phyloP scores from a whole-genome alignment of 2,113 vertebrate species.

The Stictonetta naevosa region DNA sequence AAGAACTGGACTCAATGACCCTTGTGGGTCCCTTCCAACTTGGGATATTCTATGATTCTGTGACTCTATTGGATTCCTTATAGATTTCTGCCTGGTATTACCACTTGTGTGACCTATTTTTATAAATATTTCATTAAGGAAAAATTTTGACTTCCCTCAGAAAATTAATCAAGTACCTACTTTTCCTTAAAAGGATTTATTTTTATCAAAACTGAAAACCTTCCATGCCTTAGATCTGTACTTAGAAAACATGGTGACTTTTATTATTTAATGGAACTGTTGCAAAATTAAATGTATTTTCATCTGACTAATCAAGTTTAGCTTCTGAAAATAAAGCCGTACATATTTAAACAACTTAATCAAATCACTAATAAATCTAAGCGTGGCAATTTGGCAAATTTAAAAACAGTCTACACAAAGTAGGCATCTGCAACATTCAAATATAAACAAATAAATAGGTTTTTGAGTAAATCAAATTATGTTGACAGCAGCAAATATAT shows the following conservation, averaged over 20 bases:
- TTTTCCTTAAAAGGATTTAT: background rate
- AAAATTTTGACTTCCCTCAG: background rate
- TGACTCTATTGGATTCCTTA: background rate
- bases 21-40: too few relatives aligned
- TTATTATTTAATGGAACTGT: background rate
- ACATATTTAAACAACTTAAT: background rate
- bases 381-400: background rate
- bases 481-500: background rate
- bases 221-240: background rate
- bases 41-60: too few relatives aligned
- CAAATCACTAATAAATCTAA: background rate
- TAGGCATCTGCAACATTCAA: background rate
- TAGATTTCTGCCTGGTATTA: background rate
- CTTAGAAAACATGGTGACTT: background rate
- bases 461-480: background rate
- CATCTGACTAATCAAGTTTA: background rate
- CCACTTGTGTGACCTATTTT: background rate
- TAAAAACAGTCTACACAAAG: background rate
- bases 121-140: background rate
- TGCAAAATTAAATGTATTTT: background rate
- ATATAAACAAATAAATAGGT: background rate
- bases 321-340: background rate
- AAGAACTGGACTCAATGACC: too few relatives aligned
- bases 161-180: background rate
- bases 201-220: background rate